These are phyloP conservation scores for Fulica atra DNA, from an alignment of 2,113 vertebrate species.

Conservation along the genomic window DNA sequence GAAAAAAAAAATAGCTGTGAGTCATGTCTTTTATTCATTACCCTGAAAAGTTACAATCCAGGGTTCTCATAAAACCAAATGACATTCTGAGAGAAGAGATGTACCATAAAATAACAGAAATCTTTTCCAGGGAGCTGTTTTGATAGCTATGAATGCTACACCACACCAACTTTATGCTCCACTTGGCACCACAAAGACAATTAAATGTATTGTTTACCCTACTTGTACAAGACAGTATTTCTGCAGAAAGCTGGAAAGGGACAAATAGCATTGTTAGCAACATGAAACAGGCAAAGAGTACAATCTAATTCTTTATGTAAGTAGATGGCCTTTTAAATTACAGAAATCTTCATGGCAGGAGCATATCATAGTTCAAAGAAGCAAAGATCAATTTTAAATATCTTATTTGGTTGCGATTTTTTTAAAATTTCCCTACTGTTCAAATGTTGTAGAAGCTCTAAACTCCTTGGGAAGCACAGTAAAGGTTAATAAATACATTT, in stretches of 20 bases:
- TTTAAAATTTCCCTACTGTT: neutral
- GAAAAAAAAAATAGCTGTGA: neutral
- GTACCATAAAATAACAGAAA: neutral
- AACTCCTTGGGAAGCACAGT: neutral
- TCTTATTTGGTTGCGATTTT: too few relatives aligned
- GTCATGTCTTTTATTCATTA: neutral
- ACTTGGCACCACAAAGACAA: neutral
- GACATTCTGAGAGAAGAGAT: neutral
- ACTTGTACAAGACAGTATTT: neutral
- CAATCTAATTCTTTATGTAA: neutral
- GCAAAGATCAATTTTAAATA: neutral
- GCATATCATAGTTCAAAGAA: neutral
- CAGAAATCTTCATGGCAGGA: neutral
- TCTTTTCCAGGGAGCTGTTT: neutral
- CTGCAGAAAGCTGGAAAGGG: neutral
- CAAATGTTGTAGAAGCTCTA: neutral
- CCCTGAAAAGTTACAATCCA: neutral
- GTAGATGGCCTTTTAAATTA: neutral
- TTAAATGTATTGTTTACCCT: constrained; percentile 3
- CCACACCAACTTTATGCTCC: neutral
- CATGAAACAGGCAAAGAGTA: neutral
- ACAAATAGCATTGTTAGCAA: neutral
- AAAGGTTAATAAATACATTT: neutral
- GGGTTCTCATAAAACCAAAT: neutral
- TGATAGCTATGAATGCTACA: neutral